Percentiles rank a stretch among this genome's conserved stretches.
These are phyloP conservation scores for Caenorhabditis sp. DNA, from an alignment of 2,888 invertebrate species.

Conservation along the genomic window DNA sequence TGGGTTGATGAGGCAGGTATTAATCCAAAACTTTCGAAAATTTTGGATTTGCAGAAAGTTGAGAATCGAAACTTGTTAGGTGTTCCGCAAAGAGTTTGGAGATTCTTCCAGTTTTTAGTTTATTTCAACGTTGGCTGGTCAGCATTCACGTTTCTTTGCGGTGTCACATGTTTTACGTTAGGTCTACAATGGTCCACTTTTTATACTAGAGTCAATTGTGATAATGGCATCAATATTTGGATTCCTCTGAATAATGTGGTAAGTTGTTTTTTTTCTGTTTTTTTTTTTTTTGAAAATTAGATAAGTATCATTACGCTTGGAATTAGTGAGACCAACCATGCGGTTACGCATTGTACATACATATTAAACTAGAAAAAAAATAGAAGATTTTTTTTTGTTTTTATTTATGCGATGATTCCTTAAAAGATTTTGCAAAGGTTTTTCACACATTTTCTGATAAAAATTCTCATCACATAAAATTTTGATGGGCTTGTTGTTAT, in stretches of 20 bases:
- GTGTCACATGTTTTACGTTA: slow-evolving; percentile 18
- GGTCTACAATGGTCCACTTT: slow-evolving; percentile 29
- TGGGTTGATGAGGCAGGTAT: slow-evolving; percentile 20
- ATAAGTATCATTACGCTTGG: no score
- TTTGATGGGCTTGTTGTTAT: no score
- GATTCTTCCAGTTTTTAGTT: slow-evolving; percentile 14
- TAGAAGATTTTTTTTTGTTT: no score
- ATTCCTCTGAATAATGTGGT: slow-evolving; percentile 34
- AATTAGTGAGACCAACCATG: no score
- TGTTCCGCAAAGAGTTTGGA: slow-evolving; percentile 28
- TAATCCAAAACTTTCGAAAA: no score
- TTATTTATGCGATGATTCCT: no score
- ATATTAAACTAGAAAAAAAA: no score
- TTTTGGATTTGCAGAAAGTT: slow-evolving; percentile 16
- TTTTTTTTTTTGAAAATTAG: background rate
- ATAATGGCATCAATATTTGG: slow-evolving; percentile 33
- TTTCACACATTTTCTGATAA: no score
- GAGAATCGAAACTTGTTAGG: slow-evolving; percentile 28
- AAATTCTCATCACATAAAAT: no score
- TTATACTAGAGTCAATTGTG: slow-evolving; percentile 29
- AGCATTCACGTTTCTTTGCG: slow-evolving; percentile 6
- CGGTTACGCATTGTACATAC: no score
- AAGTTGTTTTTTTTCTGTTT: background rate
- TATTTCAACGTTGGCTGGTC: slow-evolving; percentile 18
- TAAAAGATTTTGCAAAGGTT: no score